A percentile compares a stretch with the other conserved stretches of the same genome.
phyloP scores from a whole-genome alignment of 2,797 vertebrate species.

The Myoxocephalus aenaeus region DNA sequence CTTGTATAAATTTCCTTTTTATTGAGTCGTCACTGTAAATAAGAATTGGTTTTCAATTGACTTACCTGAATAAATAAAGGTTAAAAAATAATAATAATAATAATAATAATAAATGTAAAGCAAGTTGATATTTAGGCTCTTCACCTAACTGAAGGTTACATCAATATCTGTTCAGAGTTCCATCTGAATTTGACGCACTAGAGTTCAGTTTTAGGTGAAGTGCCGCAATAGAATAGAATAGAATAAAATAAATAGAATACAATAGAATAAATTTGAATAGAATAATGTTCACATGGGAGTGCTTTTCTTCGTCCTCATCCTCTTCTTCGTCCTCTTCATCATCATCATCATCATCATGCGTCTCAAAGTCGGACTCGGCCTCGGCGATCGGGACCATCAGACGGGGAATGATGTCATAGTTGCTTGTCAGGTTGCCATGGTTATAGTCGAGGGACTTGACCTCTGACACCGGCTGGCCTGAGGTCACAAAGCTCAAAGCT shows the following conservation, averaged over 20 bases:
- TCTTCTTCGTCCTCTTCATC: conserved; percentile 29
- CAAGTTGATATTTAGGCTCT: neutral
- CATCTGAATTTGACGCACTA: neutral
- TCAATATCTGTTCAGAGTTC: neutral
- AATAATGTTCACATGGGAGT: conserved; percentile 38
- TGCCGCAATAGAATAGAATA: neutral
- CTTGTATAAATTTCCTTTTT: neutral
- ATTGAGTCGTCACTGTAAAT: too few species aligned
- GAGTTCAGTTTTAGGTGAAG: neutral
- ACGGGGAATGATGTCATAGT: conserved; percentile 47
- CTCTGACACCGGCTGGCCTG: conserved; percentile 12
- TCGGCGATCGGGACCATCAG: conserved; percentile 70
- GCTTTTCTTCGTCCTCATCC: neutral
- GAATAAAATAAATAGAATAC: neutral
- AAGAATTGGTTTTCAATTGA: too few species aligned
- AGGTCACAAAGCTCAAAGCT: conserved; percentile 43
- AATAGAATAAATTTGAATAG: neutral
- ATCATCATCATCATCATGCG: conserved; percentile 38
- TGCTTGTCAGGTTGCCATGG: conserved; percentile 38
- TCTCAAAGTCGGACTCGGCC: conserved; percentile 63
- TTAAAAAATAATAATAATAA: neutral
- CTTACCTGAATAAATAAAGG: too few species aligned
- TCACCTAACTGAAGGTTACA: neutral
- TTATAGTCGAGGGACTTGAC: conserved; percentile 1
- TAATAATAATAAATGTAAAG: neutral